phyloP scores from a whole-genome alignment of 2,888 invertebrate species.

The Electrophaes corylata region DNA sequence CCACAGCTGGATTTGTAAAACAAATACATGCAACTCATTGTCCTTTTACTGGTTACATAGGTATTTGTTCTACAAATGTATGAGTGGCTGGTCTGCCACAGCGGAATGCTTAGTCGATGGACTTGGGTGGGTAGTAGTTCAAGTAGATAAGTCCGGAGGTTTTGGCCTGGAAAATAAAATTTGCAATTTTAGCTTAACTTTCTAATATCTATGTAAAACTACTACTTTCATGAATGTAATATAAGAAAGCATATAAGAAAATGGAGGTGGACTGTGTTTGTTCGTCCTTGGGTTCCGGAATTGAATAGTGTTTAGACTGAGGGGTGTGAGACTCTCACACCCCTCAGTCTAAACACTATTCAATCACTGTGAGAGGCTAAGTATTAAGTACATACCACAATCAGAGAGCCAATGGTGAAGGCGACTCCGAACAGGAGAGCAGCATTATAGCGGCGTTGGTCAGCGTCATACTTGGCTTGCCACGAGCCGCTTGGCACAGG shows the following conservation, averaged over 20 bases:
- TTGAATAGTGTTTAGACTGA: too few species aligned
- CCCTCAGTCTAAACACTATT: too few species aligned
- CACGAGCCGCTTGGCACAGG: conserved; percentile 91
- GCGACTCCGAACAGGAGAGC: conserved; percentile 85
- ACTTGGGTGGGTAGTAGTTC: conserved; percentile 86
- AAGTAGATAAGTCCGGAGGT: conserved; percentile 85
- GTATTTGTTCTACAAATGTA: conserved; percentile 15
- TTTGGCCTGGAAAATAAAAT: conserved; percentile 78
- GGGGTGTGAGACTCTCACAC: too few species aligned
- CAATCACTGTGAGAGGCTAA: too few species aligned
- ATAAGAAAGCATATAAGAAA: too few species aligned
- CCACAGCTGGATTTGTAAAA: conserved; percentile 19
- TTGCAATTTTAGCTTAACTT: too few species aligned
- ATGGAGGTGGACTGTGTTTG: too few species aligned
- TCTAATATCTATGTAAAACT: too few species aligned
- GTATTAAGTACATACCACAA: conserved; percentile 58
- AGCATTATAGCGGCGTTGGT: conserved; percentile 88
- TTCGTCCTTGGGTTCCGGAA: too few species aligned
- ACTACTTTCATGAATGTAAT: too few species aligned
- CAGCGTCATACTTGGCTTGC: conserved; percentile 87
- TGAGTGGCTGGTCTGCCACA: not conserved
- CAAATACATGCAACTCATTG: not conserved
- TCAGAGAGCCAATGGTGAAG: conserved; percentile 75
- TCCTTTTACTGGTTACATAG: not conserved
- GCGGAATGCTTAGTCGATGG: conserved; percentile 71